A percentile compares a stretch with the other conserved stretches of the same genome.
Conservation (phyloP, 1,140 invertebrate species). For the Bombus ignitus region DNA sequence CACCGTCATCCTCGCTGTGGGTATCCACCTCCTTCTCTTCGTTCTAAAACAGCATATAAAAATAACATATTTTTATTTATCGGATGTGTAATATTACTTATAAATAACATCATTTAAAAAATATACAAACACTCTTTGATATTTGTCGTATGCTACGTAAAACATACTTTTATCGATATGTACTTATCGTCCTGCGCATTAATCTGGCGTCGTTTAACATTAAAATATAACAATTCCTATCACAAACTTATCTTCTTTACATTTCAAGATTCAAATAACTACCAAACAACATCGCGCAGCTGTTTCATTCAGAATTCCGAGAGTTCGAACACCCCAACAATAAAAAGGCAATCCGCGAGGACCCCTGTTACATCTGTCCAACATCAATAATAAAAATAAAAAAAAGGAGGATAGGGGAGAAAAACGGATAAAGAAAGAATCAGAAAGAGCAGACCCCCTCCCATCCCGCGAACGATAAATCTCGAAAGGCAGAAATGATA, state of each 20-base stretch:
- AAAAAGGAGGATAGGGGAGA: background rate
- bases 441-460: background rate
- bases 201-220: background rate
- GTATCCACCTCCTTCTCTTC: slow-evolving; percentile 72
- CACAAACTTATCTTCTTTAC: background rate
- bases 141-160: accelerated
- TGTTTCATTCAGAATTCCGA: slow-evolving; percentile 2
- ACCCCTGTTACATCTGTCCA: slow-evolving; percentile 8
- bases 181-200: too few species aligned
- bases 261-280: background rate
- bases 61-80: background rate
- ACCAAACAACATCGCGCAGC: background rate
- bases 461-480: slow-evolving; percentile 2
- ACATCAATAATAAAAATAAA: slow-evolving; percentile 17
- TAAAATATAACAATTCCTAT: background rate
- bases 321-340: slow-evolving; percentile 6
- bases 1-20: slow-evolving; percentile 78
- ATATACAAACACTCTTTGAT: background rate
- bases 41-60: slow-evolving; percentile 54
- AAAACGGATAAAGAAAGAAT: background rate
- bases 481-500: slow-evolving; percentile 25
- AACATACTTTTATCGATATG: background rate
- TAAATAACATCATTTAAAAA: background rate
- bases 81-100: background rate
- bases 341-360: background rate